Conservation (phyloP, 2,888 invertebrate genomes). For the Hyppa rectilinea region DNA sequence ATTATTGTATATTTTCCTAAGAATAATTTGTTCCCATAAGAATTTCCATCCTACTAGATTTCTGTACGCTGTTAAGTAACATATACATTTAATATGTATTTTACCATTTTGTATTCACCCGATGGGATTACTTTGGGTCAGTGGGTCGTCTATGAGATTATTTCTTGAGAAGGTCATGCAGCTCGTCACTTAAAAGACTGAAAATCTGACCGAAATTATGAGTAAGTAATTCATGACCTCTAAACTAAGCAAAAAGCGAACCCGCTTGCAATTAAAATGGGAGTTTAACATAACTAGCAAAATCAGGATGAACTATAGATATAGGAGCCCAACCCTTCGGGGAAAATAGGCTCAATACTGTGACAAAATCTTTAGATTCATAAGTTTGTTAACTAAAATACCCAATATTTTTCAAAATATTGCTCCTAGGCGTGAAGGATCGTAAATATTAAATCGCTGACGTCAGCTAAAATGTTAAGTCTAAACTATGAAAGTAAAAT, state of each 20-base stretch:
- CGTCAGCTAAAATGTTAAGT: background rate
- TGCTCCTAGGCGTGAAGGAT: background rate
- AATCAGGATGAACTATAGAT: background rate
- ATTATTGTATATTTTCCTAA: background rate
- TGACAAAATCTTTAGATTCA: background rate
- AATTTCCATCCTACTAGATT: background rate
- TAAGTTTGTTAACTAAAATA: background rate
- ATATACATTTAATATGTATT: background rate
- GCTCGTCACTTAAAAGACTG: background rate
- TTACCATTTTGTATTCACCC: conserved; percentile 5
- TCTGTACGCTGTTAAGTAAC: background rate
- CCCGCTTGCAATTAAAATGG: too few species aligned
- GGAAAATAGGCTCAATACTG: background rate
- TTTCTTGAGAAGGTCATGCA: background rate
- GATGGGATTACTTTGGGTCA: background rate
- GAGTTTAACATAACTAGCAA: background rate
- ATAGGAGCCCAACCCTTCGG: too few species aligned
- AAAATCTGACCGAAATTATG: background rate
- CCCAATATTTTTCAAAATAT: background rate
- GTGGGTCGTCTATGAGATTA: too few species aligned
- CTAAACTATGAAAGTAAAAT: background rate
- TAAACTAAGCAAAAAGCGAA: too few species aligned
- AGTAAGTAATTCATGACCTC: background rate
- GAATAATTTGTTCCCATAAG: conserved; percentile 4
- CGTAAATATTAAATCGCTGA: background rate